Evolutionary conservation across 2,888 invertebrate species (phyloP), one percentile per base, ranked within the genome.

Genomic region (Cordylochernes scorpioides): DNA sequence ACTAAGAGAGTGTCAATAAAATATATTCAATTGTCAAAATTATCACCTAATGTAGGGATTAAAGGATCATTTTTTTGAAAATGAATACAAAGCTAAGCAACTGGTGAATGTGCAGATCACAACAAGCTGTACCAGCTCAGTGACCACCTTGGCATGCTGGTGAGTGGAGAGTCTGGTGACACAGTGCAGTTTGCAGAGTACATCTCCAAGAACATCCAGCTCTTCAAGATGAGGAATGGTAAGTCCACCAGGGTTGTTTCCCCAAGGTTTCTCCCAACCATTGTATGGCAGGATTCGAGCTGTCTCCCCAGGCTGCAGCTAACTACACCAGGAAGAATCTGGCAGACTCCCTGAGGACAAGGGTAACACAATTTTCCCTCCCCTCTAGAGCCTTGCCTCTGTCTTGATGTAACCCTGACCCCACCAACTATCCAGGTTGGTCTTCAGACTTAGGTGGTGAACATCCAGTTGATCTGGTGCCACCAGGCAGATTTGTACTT

Each of bases 101-200:
- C n/a, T n/a, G n/a, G n/a, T n/a, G n/a, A n/a, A n/a, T n/a, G n/a
- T n/a, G 39, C 47, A 94, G 91, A 91, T 60, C 77, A 82, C 49
- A 71, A 78, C 45, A 97, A 97, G 58, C 72, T 88, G 48, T 71
- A 74, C 50, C 72, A 74, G 55, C 65, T 97, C 41, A 78, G 82
- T 25, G 68, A 82, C 43, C 72, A 71, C 42, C 57, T 94, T 43
- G 63, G 84, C 30, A 84, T 97, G 73, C 75, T 77, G 18, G 71
- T 84, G 16, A 68, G 70, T 42, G 97, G 97, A 3, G 91, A 94
- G 52, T 64, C 75, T n/a, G 97, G 97, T 2, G 97, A 97, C 50
- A 77, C 86, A 1, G 73, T 71, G 25, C 91, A 97, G 51, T 97
- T 97, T 58, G 80, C 91, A 2, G 94, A 97, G 51, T 99, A 82